Evolutionary conservation across 2,113 vertebrate species (phyloP), one percentile per base, ranked within the genome.

Genomic region (Platichthys stellatus): DNA sequence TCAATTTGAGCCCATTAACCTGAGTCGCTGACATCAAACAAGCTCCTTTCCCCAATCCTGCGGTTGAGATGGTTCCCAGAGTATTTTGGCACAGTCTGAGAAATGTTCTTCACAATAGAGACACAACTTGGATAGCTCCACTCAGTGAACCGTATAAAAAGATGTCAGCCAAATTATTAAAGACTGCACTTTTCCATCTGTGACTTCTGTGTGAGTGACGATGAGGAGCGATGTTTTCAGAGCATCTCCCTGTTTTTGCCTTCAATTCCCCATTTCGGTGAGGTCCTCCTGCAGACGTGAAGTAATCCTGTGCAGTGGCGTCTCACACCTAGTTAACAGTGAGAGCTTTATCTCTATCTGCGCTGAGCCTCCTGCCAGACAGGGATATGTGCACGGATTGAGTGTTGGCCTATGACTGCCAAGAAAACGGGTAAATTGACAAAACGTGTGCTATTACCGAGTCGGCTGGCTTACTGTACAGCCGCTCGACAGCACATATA

Each of bases 281-380:
- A 62, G 31, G 65, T 69, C 85, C 62, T 78, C 47, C 45, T 5
- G 69, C 49, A 75, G 79, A 71, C 6, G 12, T 54, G 54, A 26
- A 58, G 68, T 72, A 80, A 81, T 78, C 72, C 83, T 72, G 47
- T 56, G 64, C 81, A 21, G 69, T 43, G 59, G 68, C 31, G 3
- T 82, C 85, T 82, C 78, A 82, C 81, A 85, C 83, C 80, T 71
- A 76, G 85, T 85, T 86, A 82, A 83, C 60, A 87, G 78, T 82
- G 73, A 24, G 78, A 62, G 69, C 53, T 74, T 68, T 76, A 63
- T 85, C 77, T 79, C 57, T 20, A 62, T 74, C 63, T 53, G 76
- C 2, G 69, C 79, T 18, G 45, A 78, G 74, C 75, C 72, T 76
- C 63, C 65, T 88, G 81, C 83, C 77, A 85, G 75, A 75, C 63